phyloP scores from a whole-genome alignment of 2,888 invertebrate species.

The Gastracanthus pulcherrimus region DNA sequence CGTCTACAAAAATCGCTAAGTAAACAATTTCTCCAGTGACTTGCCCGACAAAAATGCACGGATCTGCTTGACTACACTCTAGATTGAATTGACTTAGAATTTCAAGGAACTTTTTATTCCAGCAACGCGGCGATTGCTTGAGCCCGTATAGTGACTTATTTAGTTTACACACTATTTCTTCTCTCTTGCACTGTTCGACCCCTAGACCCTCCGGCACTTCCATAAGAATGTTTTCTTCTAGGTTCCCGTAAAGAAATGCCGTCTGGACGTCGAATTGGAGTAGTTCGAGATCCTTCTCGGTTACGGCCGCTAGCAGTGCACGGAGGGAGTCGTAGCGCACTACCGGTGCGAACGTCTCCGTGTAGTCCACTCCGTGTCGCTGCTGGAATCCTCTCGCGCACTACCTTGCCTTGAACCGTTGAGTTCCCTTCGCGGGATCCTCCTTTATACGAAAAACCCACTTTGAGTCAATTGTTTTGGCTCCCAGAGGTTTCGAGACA shows the following conservation, averaged over 20 bases:
- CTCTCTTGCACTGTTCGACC: slow-evolving; percentile 26
- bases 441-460: slow-evolving; percentile 58
- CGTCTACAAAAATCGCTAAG: slow-evolving; percentile 61
- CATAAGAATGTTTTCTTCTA: slow-evolving; percentile 50
- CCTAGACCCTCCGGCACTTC: slow-evolving; percentile 48
- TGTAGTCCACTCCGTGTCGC: slow-evolving; percentile 56
- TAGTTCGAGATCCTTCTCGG: slow-evolving; percentile 44
- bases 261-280: slow-evolving; percentile 47
- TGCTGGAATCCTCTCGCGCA: slow-evolving; percentile 58
- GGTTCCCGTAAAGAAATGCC: slow-evolving; percentile 47
- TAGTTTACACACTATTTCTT: slow-evolving; percentile 40
- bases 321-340: slow-evolving; percentile 59
- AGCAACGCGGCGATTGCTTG: slow-evolving; percentile 52
- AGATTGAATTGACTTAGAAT: slow-evolving; percentile 58
- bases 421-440: slow-evolving; percentile 35
- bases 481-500: slow-evolving; percentile 13
- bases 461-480: slow-evolving; percentile 51
- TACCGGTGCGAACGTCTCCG: slow-evolving; percentile 62
- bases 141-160: slow-evolving; percentile 49
- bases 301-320: slow-evolving; percentile 46
- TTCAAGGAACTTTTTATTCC: slow-evolving; percentile 45
- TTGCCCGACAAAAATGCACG: slow-evolving; percentile 57
- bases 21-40: slow-evolving; percentile 48
- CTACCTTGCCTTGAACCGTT: slow-evolving; percentile 57
- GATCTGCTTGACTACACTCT: slow-evolving; percentile 57